Evolutionary conservation across 2,797 vertebrate genomes (phyloP), one percentile per base, ranked within the genome.

Genomic region (Eulemur mongoz): DNA sequence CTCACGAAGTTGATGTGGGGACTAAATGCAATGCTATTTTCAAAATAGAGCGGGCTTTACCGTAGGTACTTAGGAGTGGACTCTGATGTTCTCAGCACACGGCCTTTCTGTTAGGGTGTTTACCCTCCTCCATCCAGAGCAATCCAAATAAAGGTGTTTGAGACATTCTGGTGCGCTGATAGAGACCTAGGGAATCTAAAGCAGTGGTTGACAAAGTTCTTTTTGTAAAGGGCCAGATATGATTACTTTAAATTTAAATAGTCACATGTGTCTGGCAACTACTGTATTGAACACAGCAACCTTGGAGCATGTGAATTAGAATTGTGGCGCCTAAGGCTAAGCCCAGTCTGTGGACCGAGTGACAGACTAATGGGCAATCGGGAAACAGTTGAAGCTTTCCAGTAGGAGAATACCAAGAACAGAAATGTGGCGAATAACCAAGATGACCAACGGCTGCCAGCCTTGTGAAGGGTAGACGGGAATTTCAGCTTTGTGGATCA

Each of bases 221-320:
- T 65, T 90, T 91, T 73, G 6, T 57, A 43, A 81, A 89, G 73
- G 59, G 18, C 59, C 45, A 89, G 50, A 15, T 88, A 20, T 84
- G 89, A 91, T 88, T 75, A 35, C 38, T 92, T 91, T 67, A 70
- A 43, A 70, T 80, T 67, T 75, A 73, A 93, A 61, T 67, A 94
- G 38, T 22, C 57, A 59, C 2, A 0, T 11, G 32, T 86, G 12
- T 69, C 63, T 59, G 11, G 54, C 40, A 83, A 79, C 61, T 65
- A 25, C 43, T 40, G 11, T 48, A 38, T 8, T 65, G 35, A 79
- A 75, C 17, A 82, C 3, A 40, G 38, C 43, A 43, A 54, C 4
- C 23, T 79, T 57, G 79, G 48, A 57, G 6, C 32, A 20, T 15
- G 32, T 85, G 72, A 43, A 69, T 83, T 93, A 63, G 43, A 84